Evolutionary conservation across 2,797 vertebrate genomes (phyloP), one percentile per base, ranked within the genome.

Genomic region (Halcyon badia): DNA sequence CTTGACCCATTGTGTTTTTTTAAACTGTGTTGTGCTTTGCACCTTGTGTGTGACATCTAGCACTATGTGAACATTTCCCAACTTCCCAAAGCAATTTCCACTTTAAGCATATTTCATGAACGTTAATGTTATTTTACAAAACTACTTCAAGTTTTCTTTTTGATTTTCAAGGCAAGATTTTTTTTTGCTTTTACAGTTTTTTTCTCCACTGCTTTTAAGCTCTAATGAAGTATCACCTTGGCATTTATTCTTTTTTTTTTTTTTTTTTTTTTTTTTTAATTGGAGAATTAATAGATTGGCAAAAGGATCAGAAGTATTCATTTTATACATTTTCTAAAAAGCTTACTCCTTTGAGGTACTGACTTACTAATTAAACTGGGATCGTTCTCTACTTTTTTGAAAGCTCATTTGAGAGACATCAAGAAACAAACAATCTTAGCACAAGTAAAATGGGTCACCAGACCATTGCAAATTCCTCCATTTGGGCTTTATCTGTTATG

Each of bases 1-100:
- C 26, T 86, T 93, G 57, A 92, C 49, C 54, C 5, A 25, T 37
- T 91, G 44, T 49, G 25, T 54, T 11, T 79, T 90, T 95, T 89
- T 68, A 76, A 90, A 87, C 61, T 0, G 0, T 57, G 52, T 61
- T 80, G n/a, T 71, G 15, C 26, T 91, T 90, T 90, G 46, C 22
- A 39, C 86, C 41, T 85, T 6, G 1, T 57, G 16, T 58, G 30
- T 61, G 64, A 69, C 68, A 68, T 64, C 20, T 26, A 94, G 25
- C 20, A 37, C 28, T 69, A 37, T 3, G 2, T 49, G 61, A 96
- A 93, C 41, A 51, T 96, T 92, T 96, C 92, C 95, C 93, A 95
- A 37, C 58, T 95, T 94, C 93, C 92, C 91, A 93, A 92, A 92
- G 64, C 87, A 97, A 95, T 96, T 97, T 95, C 61, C 41, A 72